phyloP scores from a whole-genome alignment of 1,140 invertebrate species.

The Laupala kohalensis region DNA sequence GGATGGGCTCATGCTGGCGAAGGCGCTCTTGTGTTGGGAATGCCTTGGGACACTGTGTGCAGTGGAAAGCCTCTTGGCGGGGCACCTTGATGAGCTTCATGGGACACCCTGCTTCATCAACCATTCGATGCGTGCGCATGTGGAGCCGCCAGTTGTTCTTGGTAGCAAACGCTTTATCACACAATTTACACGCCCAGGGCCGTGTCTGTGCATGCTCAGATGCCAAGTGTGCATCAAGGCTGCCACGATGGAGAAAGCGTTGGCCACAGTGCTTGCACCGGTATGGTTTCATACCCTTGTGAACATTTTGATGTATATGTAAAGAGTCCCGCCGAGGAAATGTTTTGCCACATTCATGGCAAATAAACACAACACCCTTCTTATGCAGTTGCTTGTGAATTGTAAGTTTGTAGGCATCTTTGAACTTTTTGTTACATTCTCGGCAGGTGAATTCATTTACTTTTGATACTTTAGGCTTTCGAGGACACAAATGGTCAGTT shows the following conservation, averaged over 20 bases:
- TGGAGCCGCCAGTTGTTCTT: constrained; percentile 30
- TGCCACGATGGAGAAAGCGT: constrained; percentile 30
- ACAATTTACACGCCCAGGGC: constrained; percentile 8
- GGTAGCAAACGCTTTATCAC: constrained; percentile 17
- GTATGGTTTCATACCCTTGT: constrained; percentile 25
- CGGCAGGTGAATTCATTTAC: not conserved
- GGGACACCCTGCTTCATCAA: constrained; percentile 36
- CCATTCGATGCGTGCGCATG: constrained; percentile 24
- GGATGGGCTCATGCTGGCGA: constrained; percentile 36
- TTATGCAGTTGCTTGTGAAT: not conserved
- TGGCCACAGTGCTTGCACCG: constrained; percentile 20
- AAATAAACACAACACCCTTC: not conserved
- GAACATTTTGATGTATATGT: constrained; percentile 21
- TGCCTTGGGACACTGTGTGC: constrained; percentile 51
- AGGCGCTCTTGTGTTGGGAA: constrained; percentile 13
- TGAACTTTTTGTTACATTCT: not conserved
- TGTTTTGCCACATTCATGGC: constrained; percentile 8
- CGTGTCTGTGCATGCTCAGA: constrained; percentile 25
- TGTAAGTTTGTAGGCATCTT: not conserved
- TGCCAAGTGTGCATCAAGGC: constrained; percentile 29
- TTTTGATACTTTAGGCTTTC: not conserved
- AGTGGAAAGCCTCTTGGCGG: constrained; percentile 44
- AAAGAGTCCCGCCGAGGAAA: constrained; percentile 17
- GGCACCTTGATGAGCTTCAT: constrained; percentile 56
- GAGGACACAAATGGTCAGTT: not conserved